Evolutionary conservation across 1,140 invertebrate genomes (phyloP).

Genomic region (Euglossa dilemma): DNA sequence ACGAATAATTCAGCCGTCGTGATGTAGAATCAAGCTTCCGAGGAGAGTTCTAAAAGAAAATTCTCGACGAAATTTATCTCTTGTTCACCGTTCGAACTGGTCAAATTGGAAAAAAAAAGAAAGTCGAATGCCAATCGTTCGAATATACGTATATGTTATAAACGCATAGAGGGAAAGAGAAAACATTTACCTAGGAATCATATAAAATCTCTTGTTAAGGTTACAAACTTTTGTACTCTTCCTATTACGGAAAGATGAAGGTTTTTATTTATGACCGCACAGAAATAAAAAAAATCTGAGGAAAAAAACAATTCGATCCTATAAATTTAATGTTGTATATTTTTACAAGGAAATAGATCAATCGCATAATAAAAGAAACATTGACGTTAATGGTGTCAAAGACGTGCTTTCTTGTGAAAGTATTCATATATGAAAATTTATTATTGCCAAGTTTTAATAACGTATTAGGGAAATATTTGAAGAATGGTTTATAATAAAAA

Average conservation of each 20-base stretch:
- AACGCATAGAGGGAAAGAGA: slow-evolving; percentile 42
- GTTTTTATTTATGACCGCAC: slow-evolving; percentile 64
- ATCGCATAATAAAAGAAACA: slow-evolving; percentile 37
- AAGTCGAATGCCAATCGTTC: slow-evolving; percentile 36
- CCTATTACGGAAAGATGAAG: slow-evolving; percentile 50
- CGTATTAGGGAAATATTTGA: slow-evolving; percentile 46
- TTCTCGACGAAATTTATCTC: slow-evolving; percentile 41
- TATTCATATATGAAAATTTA: slow-evolving; percentile 52
- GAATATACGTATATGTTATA: slow-evolving; percentile 25
- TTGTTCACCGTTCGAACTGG: slow-evolving; percentile 12
- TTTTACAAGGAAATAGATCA: slow-evolving; percentile 59
- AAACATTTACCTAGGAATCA: slow-evolving; percentile 56
- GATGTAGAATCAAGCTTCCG: slow-evolving; percentile 56
- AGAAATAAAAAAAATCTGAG: slow-evolving; percentile 56
- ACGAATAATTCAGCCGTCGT: not conserved
- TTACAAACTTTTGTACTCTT: slow-evolving; percentile 64
- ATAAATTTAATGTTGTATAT: slow-evolving; percentile 62
- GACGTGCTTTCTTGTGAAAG: slow-evolving; percentile 61
- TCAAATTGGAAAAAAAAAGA: not conserved
- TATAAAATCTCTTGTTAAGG: slow-evolving; percentile 44
- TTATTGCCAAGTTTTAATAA: slow-evolving; percentile 52
- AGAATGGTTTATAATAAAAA: slow-evolving; percentile 38
- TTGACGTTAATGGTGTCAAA: slow-evolving; percentile 47
- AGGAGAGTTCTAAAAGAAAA: slow-evolving; percentile 16
- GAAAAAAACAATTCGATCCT: slow-evolving; percentile 45